phyloP scores from a whole-genome alignment of 1,140 invertebrate genomes.

The Trachymyrmex cornetzi region DNA sequence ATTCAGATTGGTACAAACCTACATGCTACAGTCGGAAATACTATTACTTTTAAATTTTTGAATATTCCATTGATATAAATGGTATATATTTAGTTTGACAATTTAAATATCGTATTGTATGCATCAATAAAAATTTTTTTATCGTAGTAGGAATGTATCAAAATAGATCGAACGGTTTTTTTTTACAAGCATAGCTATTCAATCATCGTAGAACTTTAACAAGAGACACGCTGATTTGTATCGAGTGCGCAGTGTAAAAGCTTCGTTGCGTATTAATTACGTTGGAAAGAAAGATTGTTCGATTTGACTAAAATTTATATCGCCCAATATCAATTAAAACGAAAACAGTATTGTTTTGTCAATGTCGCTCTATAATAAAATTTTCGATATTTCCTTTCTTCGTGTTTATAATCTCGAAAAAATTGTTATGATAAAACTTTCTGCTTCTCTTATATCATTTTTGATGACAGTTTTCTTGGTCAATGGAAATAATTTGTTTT shows the following conservation, averaged over 20 bases:
- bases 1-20: too few species aligned
- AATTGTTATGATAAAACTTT: neutral
- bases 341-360: neutral
- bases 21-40: too few species aligned
- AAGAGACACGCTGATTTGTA: slow-evolving; percentile 31
- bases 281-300: slow-evolving; percentile 26
- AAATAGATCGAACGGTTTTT: slow-evolving; percentile 34
- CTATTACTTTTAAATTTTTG: neutral
- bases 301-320: slow-evolving; percentile 37
- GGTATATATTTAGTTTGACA: neutral
- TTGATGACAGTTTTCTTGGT: neutral
- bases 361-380: neutral
- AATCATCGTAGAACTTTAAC: slow-evolving; percentile 48
- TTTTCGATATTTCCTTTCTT: neutral
- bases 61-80: neutral
- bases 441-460: neutral
- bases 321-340: slow-evolving; percentile 12
- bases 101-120: slow-evolving; percentile 1
- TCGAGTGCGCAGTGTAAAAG: slow-evolving; percentile 26
- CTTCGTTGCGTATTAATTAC: slow-evolving; percentile 15
- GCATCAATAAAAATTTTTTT: slow-evolving; percentile 6
- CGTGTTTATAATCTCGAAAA: neutral
- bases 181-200: slow-evolving; percentile 46
- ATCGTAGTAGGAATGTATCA: slow-evolving; percentile 18
- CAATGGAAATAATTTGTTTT: neutral